These are phyloP conservation scores for Ridgeia piscesae DNA, from an alignment of 1,140 invertebrate species.

Conservation along the genomic window DNA sequence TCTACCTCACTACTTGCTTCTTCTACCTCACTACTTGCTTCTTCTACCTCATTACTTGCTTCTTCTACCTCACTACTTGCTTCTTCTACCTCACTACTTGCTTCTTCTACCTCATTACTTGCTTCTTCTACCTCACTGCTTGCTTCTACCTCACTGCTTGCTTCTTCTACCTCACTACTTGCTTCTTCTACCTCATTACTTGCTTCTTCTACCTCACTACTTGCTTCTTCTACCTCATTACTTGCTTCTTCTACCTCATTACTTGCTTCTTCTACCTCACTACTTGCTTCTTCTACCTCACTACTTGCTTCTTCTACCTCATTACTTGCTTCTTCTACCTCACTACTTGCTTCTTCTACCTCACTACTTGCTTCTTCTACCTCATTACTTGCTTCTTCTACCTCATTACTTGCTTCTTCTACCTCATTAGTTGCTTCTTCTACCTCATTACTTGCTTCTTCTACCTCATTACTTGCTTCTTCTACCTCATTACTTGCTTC, in stretches of 20 bases:
- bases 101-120: neutral
- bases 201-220: neutral
- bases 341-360: no score
- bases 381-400: neutral
- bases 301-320: neutral
- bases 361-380: neutral
- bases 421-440: neutral
- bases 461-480: neutral
- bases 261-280: neutral
- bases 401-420: neutral
- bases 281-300: neutral
- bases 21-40: neutral
- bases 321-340: neutral
- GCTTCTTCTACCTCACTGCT: neutral
- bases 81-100: neutral
- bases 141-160: no score
- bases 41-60: neutral
- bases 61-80: neutral
- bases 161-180: neutral
- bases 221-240: neutral
- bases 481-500: neutral
- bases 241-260: neutral
- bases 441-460: neutral
- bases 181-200: neutral
- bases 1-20: neutral